These are phyloP conservation scores for Mesaphorura yosii DNA, from an alignment of 1,140 invertebrate genomes.

Conservation along the genomic window DNA sequence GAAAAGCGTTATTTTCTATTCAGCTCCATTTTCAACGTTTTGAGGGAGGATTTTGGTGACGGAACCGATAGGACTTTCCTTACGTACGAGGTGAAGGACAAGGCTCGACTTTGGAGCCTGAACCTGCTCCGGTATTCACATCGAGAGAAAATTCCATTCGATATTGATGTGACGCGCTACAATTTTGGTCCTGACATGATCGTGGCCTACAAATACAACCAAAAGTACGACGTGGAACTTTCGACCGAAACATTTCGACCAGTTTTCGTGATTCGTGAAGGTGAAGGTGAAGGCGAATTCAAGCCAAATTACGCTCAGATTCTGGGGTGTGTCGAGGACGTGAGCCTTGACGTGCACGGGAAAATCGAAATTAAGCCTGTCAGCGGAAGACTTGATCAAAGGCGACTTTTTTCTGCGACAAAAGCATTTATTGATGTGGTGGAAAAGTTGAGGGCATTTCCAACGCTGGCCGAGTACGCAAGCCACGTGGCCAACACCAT, in stretches of 20 bases:
- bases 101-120: background rate
- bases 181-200: background rate
- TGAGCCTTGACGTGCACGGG: background rate
- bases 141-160: conserved; percentile 8
- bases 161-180: background rate
- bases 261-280: background rate
- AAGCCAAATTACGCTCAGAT: conserved; percentile 8
- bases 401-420: background rate
- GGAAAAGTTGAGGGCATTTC: background rate
- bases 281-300: background rate
- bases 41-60: background rate
- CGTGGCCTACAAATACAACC: conserved; percentile 2
- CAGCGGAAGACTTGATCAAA: background rate
- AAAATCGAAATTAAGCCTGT: background rate
- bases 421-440: background rate
- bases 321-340: background rate
- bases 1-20: conserved; percentile 2
- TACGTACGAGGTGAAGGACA: conserved; percentile 5
- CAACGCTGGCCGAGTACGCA: background rate
- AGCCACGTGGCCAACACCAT: background rate
- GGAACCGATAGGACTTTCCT: background rate
- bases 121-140: conserved; percentile 6
- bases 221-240: background rate
- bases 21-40: background rate
- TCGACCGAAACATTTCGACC: conserved; percentile 9